phyloP scores from a whole-genome alignment of 2,888 invertebrate species.

The Cyrtodaria siliqua region DNA sequence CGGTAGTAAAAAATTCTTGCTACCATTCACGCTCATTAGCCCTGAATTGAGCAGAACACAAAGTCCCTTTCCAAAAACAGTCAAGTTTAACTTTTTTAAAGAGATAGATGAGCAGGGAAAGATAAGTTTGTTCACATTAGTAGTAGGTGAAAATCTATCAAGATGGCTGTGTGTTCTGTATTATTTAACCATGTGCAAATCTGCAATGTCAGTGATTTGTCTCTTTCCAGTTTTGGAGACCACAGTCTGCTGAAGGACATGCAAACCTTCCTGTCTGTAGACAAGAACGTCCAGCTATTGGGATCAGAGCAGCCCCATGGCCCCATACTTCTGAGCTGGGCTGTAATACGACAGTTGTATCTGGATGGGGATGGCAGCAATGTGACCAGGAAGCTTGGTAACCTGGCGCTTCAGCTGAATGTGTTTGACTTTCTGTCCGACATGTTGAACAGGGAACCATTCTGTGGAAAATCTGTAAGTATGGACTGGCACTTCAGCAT shows the following conservation, averaged over 20 bases:
- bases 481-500: too few relatives aligned
- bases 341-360: conserved; percentile 79
- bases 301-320: conserved; percentile 80
- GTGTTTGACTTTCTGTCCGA: conserved; percentile 79
- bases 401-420: conserved; percentile 78
- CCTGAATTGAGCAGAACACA: too few relatives aligned
- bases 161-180: too few relatives aligned
- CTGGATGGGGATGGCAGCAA: conserved; percentile 33
- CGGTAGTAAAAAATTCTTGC: too few relatives aligned
- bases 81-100: too few relatives aligned
- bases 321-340: conserved; percentile 84
- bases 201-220: too few relatives aligned
- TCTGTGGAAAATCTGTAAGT: conserved; percentile 81
- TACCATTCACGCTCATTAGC: too few relatives aligned
- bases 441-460: conserved; percentile 77
- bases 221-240: conserved; percentile 69
- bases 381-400: conserved; percentile 80
- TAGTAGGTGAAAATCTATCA: too few relatives aligned
- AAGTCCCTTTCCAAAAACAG: too few relatives aligned
- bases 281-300: conserved; percentile 65
- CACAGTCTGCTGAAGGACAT: conserved; percentile 72
- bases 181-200: too few relatives aligned
- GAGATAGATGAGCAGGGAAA: too few relatives aligned
- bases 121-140: too few relatives aligned
- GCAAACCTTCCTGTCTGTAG: conserved; percentile 68